A percentile compares a stretch with the other conserved stretches of the same genome.
phyloP scores from a whole-genome alignment of 2,888 invertebrate species.

The Zele albiditarsus region DNA sequence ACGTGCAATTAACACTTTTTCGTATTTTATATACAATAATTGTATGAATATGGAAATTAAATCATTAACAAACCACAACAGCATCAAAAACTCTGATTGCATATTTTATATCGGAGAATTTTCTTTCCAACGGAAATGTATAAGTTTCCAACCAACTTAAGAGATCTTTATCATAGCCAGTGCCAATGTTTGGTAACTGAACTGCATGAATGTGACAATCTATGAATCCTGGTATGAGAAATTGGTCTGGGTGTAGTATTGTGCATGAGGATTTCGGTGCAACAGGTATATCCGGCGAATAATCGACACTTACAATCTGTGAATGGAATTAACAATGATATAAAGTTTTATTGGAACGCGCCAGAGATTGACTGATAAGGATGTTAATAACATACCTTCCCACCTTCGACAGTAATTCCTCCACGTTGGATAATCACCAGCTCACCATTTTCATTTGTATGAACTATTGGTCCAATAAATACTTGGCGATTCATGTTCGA shows the following conservation, averaged over 20 bases:
- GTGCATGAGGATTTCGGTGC: slow-evolving; percentile 50
- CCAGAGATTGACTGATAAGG: neutral
- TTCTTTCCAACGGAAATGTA: slow-evolving; percentile 88
- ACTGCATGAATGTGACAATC: slow-evolving; percentile 94
- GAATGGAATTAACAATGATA: slow-evolving; percentile 31
- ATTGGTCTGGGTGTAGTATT: slow-evolving; percentile 73
- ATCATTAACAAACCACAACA: slow-evolving; percentile 79
- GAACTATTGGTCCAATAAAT: slow-evolving; percentile 65
- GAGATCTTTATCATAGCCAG: slow-evolving; percentile 86
- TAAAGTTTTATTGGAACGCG: neutral
- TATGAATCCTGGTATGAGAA: slow-evolving; percentile 90
- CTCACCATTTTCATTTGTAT: slow-evolving; percentile 56
- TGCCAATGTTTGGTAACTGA: slow-evolving; percentile 89
- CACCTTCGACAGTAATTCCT: slow-evolving; percentile 61
- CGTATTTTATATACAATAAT: slow-evolving; percentile 11
- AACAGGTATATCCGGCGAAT: slow-evolving; percentile 52
- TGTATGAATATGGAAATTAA: slow-evolving; percentile 32
- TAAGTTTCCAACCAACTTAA: slow-evolving; percentile 90
- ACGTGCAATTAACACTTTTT: slow-evolving; percentile 18
- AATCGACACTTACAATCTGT: slow-evolving; percentile 58
- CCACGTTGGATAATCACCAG: slow-evolving; percentile 58
- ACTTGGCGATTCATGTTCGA: slow-evolving; percentile 53
- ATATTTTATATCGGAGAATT: slow-evolving; percentile 80
- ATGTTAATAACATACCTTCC: slow-evolving; percentile 59
- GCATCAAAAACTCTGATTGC: slow-evolving; percentile 82